Conservation (phyloP, 2,888 invertebrate species). For the Plutella xylostella region DNA sequence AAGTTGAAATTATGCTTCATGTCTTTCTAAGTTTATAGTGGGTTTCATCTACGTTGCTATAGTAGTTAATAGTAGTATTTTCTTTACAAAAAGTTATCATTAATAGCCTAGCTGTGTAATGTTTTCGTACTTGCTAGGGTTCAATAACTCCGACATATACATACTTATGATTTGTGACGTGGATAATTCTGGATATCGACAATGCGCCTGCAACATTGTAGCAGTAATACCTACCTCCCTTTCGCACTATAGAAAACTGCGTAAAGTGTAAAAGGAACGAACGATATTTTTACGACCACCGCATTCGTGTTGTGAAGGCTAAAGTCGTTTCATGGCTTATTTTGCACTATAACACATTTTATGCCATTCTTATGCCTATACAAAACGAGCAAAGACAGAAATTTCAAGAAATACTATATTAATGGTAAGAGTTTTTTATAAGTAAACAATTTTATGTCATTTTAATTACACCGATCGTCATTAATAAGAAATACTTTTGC, state of each 20-base stretch:
- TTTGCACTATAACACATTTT: constrained; percentile 60
- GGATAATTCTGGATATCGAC: constrained; percentile 1
- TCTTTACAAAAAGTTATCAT: no score
- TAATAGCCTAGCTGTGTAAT: no score
- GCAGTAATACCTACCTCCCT: constrained; percentile 28
- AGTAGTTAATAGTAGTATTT: no score
- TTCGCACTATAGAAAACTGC: constrained; percentile 21
- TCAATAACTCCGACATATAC: no score
- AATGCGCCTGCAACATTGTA: constrained; percentile 36
- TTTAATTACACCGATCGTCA: no score
- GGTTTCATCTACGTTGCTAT: no score
- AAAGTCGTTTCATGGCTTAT: constrained; percentile 57
- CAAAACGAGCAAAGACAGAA: constrained; percentile 28
- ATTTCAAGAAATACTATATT: constrained; percentile 33
- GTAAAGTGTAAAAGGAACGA: constrained; percentile 27
- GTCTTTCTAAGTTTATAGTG: no score
- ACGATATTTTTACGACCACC: constrained; percentile 45
- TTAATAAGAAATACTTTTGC: no score
- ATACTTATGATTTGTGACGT: constrained; percentile 2
- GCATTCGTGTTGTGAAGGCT: constrained; percentile 44
- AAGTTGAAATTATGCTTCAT: no score
- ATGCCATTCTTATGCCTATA: constrained; percentile 29
- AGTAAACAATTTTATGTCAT: no score
- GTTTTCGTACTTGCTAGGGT: no score
- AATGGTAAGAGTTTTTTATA: neutral